Percentiles rank a stretch among this genome's conserved stretches.
phyloP scores from a whole-genome alignment of 2,888 invertebrate genomes.

The Acrobasis repandana region DNA sequence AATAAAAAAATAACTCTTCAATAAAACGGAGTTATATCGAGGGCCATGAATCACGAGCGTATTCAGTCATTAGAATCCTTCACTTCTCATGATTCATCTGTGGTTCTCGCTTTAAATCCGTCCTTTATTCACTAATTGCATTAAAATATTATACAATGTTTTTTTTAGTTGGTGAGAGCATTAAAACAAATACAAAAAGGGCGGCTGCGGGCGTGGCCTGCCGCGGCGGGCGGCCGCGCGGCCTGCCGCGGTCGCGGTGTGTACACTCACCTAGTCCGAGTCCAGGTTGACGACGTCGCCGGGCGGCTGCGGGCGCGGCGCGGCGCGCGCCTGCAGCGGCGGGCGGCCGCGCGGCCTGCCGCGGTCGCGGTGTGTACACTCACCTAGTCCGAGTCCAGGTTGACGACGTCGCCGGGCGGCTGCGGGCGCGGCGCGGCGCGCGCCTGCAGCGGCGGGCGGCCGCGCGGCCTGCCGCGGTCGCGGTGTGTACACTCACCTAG shows the following conservation, averaged over 20 bases:
- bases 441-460: constrained; percentile 52
- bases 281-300: constrained; percentile 34
- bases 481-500: constrained; percentile 37
- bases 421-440: constrained; percentile 35
- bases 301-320: too few species aligned
- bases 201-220: constrained; percentile 33
- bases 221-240: constrained; percentile 54
- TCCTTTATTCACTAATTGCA: too few species aligned
- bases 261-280: constrained; percentile 53
- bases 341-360: constrained; percentile 45
- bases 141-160: too few species aligned
- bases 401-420: constrained; percentile 58
- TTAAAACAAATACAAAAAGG: too few species aligned
- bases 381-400: constrained; percentile 67
- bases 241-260: constrained; percentile 41
- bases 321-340: too few species aligned
- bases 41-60: too few species aligned
- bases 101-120: too few species aligned
- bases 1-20: too few species aligned
- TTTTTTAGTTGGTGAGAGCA: too few species aligned
- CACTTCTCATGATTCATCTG: too few species aligned
- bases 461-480: constrained; percentile 49
- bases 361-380: constrained; percentile 42
- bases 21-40: too few species aligned
- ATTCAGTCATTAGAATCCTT: too few species aligned